Base-by-base conservation (phyloP, 1,140 invertebrate species). In the Eurosta solidaginis region DNA sequence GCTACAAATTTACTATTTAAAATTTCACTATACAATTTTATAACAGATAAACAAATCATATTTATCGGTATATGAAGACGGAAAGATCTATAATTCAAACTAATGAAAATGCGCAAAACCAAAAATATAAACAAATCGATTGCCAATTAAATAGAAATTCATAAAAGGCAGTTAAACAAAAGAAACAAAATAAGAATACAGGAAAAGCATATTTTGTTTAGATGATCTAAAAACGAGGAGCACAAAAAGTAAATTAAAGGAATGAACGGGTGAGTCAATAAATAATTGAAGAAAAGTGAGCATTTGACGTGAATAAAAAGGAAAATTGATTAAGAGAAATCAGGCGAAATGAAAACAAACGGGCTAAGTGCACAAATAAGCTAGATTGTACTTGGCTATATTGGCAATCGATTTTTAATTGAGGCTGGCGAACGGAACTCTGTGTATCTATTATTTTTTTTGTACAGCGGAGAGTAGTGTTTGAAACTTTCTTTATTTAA, bases 11-110 rank as follows among this genome's bases (percentile, higher is more conserved):
- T 14, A 33, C 54, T 29, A 36, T 68, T 68, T 68, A 14, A 17
- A 68, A 68, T 42, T n/a, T n/a, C 59, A 22, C 33, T 40, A 68
- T 2, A 40, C 9, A 68, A 20, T 22, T 52, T 52, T 68, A 20
- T 68, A 68, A 68, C n/a, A 68, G 33, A 20, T 68, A 68, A 68
- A 59, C 54, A 59, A 68, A 68, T 68, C 59, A 68, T 68, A 68
- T 40, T 40, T 20, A 40, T 40, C 22, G 59, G 59, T 33, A 68
- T 40, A 36, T 33, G 25, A 5, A 36, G 45, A 47, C 45, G n/a
- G 45, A 14, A 7, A 47, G n/a, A 47, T 47, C 45, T 47, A 47
- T 33, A 59, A 59, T 59, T 36, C 54, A 33, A 33, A 59, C n/a
- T 12, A 59, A 59, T 36, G 27, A 17, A 36, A 33, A 36, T 59